Base-by-base conservation (phyloP, 2,888 invertebrate species). In the Eueremaeus valkanovi region DNA sequence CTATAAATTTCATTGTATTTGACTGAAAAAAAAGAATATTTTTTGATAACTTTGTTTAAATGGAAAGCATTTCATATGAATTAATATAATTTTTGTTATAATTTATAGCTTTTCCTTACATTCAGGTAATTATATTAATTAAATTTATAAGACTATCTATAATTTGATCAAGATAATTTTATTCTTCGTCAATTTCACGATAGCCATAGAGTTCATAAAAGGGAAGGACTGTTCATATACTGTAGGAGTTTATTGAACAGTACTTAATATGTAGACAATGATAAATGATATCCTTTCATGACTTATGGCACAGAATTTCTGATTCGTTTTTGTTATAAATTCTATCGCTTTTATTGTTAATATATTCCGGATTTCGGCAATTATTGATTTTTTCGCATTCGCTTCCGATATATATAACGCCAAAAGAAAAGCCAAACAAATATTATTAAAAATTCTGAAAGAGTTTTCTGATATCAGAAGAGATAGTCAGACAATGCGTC, bases 231-330 rank as follows among this genome's bases (percentile, higher is more conserved):
- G 55, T 27, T 3, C 6, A 13, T 11, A 27, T 1, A 24, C 21
- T 55, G 13, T 55, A 27, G 27, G 13, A 58, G 58, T 58, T 58
- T 58, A 58, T 58, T 58, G 58, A 58, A 58, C 29, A 58, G 58
- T 31, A 58, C 58, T 58, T 58, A 58, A 58, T 58, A 58, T 58
- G 58, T 58, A 58, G 58, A 58, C 58, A 58, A 58, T 58, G 58
- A 58, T 58, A 58, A 58, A 58, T 58, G 58, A 29, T 58, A 13
- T 58, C 13, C 58, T 16, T 29, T 58, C 58, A 31, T 58, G 58
- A 58, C 29, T 58, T 58, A 58, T 58, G 8, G 58, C 58, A 58
- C 58, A 58, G 31, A 58, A 58, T 58, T n/a, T 58, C 18, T 29
- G 29, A 58, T 29, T 58, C 31, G 31, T 29, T 58, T 58, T 58